Base-by-base conservation (phyloP, 1,140 invertebrate species). In the Drosophila pandora region DNA sequence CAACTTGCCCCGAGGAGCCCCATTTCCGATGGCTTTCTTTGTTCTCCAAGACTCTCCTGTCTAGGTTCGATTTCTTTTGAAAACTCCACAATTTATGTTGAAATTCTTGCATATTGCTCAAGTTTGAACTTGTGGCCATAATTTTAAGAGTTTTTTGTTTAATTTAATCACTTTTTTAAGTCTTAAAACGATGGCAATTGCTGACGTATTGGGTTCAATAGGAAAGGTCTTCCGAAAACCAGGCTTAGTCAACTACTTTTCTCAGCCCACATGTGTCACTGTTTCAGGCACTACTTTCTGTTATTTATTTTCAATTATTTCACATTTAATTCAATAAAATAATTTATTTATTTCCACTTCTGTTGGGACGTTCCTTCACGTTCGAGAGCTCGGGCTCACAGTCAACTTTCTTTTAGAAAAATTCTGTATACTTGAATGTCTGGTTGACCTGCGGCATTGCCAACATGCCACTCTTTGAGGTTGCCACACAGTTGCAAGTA, bases 341-440 rank as follows among this genome's bases (percentile, higher is more conserved):
- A 12, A 2, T 30, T 3, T 53, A 6, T 1, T 52, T 13, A 22
- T 41, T 37, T 37, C 12, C 34, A 37, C 34, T 37, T 37, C 10
- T 3, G 34, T 12, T n/a, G 10, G 10, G 34, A 37, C n/a, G 25
- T 22, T 48, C 28, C 13, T 50, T 17, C 30, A 39, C 47, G 48
- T 43, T 10, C 5, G 17, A 30, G 67, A 81, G 62, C 43, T 48
- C 54, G 25, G 48, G 61, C 47, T 63, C 54, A 69, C 70, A 55
- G 13, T 53, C 58, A 37, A 76, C 70, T 78, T 69, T 73, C 56
- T 67, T 67, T 64, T 9, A 62, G 47, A 76, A 76, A 83, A 83
- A 83, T 83, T 83, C 79, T 83, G 80, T 83, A 83, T 63, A 84
- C 80, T 64, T 13, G 54, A 83, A 74, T 76, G 37, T 65, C 63